Percentiles rank a stretch among this genome's conserved stretches.
phyloP scores from a whole-genome alignment of 1,140 invertebrate genomes.

The Eriocheir sinensis region DNA sequence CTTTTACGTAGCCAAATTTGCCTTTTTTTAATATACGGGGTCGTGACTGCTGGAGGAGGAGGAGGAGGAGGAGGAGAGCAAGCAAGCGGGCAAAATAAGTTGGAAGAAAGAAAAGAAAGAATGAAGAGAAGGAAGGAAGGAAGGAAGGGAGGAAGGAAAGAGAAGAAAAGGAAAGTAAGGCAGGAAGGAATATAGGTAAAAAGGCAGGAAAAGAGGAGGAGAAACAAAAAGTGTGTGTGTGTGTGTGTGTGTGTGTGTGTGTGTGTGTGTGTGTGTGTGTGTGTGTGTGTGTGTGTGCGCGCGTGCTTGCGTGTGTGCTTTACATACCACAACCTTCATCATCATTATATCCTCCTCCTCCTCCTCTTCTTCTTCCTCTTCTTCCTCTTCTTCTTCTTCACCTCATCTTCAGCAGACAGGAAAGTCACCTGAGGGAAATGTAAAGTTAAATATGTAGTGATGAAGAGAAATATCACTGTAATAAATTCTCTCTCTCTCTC shows the following conservation, averaged over 20 bases:
- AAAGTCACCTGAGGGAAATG: too few relatives aligned
- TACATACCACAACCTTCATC: background rate
- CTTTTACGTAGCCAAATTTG: too few relatives aligned
- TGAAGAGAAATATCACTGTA: too few relatives aligned
- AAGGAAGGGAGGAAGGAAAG: background rate
- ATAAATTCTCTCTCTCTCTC: conserved; percentile 22
- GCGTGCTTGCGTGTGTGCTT: background rate
- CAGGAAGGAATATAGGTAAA: background rate
- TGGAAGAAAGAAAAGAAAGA: background rate
- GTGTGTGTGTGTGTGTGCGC: too few relatives aligned
- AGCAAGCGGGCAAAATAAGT: too few relatives aligned
- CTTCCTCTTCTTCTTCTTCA: background rate
- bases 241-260: conserved; percentile 5
- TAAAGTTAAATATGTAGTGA: too few relatives aligned
- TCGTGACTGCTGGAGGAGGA: background rate
- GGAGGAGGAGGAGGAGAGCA: background rate
- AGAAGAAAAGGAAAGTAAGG: background rate
- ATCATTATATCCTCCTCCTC: background rate
- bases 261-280: background rate
- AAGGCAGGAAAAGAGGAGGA: background rate
- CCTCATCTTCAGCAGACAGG: too few relatives aligned
- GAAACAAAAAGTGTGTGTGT: background rate
- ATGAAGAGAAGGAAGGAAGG: background rate
- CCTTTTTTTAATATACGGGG: too few relatives aligned
- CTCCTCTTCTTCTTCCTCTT: background rate